Conservation (phyloP, 2,113 vertebrate genomes). For the Ariopsis seemanni region DNA sequence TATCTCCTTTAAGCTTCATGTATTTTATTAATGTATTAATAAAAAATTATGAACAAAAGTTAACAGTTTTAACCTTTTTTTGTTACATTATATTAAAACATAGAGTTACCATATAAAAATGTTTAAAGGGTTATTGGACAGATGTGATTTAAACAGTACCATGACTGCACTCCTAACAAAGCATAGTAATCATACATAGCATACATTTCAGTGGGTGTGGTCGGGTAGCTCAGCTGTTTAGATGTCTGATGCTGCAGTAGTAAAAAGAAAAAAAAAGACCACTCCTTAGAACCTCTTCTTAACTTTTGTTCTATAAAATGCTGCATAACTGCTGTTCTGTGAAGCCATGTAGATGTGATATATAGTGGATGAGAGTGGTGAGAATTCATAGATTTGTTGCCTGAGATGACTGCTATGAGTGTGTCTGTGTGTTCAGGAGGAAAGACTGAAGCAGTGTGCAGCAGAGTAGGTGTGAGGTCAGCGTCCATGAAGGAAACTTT, state of each 20-base stretch:
- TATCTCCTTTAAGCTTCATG: no score
- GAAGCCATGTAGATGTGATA: not conserved
- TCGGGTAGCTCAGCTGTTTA: not conserved
- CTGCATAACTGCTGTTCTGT: not conserved
- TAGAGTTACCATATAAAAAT: not conserved
- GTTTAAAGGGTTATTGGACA: not conserved
- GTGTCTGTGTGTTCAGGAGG: conserved; percentile 15
- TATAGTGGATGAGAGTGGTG: not conserved
- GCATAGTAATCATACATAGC: conserved; percentile 5
- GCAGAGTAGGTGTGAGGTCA: conserved; percentile 54
- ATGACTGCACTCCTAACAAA: not conserved
- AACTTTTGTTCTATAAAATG: not conserved
- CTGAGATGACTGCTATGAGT: not conserved
- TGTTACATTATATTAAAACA: not conserved
- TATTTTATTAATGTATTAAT: not conserved
- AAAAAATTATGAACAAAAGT: not conserved
- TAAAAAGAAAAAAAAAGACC: not conserved
- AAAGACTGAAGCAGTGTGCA: conserved; percentile 46
- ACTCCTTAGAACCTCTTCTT: not conserved
- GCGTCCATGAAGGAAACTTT: conserved; percentile 35
- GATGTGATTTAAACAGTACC: not conserved
- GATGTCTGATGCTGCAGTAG: not conserved
- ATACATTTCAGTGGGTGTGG: conserved; percentile 28
- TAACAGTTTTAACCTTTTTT: not conserved
- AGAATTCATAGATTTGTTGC: not conserved